Conservation (phyloP, 2,888 invertebrate species). For the Callyntrura guangdongensis region DNA sequence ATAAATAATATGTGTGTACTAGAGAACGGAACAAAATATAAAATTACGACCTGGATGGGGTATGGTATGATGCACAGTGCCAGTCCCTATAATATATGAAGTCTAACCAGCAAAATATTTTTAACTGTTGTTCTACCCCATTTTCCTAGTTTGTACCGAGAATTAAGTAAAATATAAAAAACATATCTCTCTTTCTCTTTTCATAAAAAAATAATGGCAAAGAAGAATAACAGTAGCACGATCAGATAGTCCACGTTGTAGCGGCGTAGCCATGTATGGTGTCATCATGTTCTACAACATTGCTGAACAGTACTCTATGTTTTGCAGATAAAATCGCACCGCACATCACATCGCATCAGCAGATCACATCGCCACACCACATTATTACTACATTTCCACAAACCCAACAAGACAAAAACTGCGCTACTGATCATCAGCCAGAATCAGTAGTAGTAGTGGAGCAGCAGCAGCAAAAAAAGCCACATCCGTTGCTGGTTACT, state of each 20-base stretch:
- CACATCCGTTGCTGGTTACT: conserved; percentile 56
- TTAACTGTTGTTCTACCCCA: background rate
- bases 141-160: too few species aligned
- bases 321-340: conserved; percentile 17
- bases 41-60: background rate
- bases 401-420: conserved; percentile 41
- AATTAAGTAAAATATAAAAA: background rate
- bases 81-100: background rate
- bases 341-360: background rate
- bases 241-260: conserved; percentile 2
- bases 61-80: background rate
- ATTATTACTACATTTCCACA: conserved; percentile 1
- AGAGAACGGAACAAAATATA: background rate
- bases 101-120: background rate
- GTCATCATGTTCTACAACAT: conserved; percentile 11
- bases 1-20: too few species aligned
- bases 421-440: conserved; percentile 44
- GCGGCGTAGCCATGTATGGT: background rate
- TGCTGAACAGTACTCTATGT: background rate
- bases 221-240: background rate
- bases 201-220: background rate
- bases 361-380: conserved; percentile 36
- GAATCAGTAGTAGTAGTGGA: background rate
- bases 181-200: background rate
- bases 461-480: conserved; percentile 21